Evolutionary conservation across 2,888 invertebrate species (phyloP).

Genomic region (Drosophila vallismaia): DNA sequence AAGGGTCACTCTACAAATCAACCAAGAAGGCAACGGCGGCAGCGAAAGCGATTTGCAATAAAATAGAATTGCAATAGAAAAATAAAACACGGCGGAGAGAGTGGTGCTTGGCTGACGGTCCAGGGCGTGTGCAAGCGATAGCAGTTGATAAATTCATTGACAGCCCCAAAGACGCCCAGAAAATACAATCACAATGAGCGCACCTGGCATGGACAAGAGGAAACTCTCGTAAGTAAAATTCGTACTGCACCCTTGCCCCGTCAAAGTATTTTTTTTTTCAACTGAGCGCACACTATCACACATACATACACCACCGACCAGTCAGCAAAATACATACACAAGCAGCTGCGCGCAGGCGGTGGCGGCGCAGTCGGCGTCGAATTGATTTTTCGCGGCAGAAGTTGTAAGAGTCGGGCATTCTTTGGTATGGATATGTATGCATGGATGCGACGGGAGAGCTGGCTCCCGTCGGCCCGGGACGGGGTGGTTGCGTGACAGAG

Average conservation of each 20-base stretch:
- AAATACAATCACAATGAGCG: slow-evolving; percentile 71
- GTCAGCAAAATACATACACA: slow-evolving; percentile 37
- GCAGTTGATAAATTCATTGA: slow-evolving; percentile 52
- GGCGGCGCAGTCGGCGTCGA: slow-evolving; percentile 67
- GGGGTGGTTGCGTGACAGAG: slow-evolving; percentile 10
- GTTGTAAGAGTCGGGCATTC: slow-evolving; percentile 46
- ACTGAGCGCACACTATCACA: slow-evolving; percentile 62
- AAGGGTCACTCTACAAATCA: slow-evolving; percentile 2
- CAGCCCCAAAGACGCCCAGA: slow-evolving; percentile 45
- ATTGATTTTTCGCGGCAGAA: slow-evolving; percentile 66
- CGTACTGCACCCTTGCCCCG: slow-evolving; percentile 36
- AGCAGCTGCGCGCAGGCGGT: slow-evolving; percentile 56
- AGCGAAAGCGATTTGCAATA: slow-evolving; percentile 19
- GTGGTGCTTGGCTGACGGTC: slow-evolving; percentile 20
- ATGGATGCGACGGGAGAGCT: slow-evolving; percentile 24
- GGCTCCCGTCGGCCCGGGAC: slow-evolving; percentile 28
- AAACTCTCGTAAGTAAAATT: slow-evolving; percentile 84
- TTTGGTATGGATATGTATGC: slow-evolving; percentile 25
- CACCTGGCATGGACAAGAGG: slow-evolving; percentile 83
- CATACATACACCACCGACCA: slow-evolving; percentile 13
- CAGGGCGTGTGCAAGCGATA: slow-evolving; percentile 52
- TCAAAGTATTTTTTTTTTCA: slow-evolving; percentile 43
- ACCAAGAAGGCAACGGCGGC: slow-evolving; percentile 7
- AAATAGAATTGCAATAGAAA: slow-evolving; percentile 6
- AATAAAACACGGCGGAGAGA: slow-evolving; percentile 7